These are phyloP conservation scores for Yponomeuta malinellus DNA, from an alignment of 2,888 invertebrate species.

Conservation along the genomic window DNA sequence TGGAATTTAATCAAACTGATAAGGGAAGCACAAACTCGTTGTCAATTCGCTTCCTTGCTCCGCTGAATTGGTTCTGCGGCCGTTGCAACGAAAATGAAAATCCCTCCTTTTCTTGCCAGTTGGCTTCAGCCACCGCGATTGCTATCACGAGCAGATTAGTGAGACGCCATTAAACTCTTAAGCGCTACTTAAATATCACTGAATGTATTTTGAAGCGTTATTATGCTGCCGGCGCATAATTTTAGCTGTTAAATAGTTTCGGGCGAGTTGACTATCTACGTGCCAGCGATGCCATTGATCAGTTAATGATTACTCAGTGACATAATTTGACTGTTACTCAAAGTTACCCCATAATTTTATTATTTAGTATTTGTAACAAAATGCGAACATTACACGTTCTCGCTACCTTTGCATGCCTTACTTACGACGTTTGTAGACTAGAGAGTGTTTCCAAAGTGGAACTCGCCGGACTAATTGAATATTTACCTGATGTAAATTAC, in stretches of 20 bases:
- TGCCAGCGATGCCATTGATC: too few relatives aligned
- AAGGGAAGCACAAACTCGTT: not conserved
- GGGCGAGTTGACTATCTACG: not conserved
- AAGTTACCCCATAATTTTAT: too few relatives aligned
- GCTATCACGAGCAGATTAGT: not conserved
- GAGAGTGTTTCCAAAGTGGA: not conserved
- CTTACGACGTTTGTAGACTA: not conserved
- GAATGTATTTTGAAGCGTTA: not conserved
- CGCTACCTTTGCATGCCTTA: too few relatives aligned
- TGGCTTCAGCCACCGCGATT: not conserved
- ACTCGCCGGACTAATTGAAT: not conserved
- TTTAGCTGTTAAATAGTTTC: not conserved
- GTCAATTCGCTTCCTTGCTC: not conserved
- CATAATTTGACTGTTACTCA: too few relatives aligned
- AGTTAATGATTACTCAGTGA: too few relatives aligned
- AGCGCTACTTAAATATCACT: not conserved
- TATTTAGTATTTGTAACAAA: too few relatives aligned
- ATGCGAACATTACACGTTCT: too few relatives aligned
- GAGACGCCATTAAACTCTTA: not conserved
- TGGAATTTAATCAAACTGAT: not conserved
- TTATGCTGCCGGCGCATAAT: not conserved
- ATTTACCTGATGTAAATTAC: not conserved
- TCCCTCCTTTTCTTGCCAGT: not conserved
- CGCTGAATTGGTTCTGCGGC: not conserved
- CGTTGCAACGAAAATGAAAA: not conserved